These are phyloP conservation scores for Pollenia labialis DNA, from an alignment of 2,888 invertebrate species.

Conservation along the genomic window DNA sequence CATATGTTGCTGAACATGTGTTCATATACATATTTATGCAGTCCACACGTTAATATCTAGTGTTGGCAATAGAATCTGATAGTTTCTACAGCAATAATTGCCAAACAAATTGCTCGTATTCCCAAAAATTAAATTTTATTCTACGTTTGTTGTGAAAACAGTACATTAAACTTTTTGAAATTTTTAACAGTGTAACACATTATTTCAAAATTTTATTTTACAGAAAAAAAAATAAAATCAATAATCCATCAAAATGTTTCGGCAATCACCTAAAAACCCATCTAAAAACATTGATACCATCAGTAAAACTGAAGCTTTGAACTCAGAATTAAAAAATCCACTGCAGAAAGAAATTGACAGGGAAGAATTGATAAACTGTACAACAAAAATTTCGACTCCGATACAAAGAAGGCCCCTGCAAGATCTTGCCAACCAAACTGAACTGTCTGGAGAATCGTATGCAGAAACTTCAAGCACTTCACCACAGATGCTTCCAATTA, in stretches of 20 bases:
- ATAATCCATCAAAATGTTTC: not conserved
- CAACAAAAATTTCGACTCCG: not conserved
- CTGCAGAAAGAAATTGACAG: not conserved
- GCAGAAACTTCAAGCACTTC: conserved; percentile 10
- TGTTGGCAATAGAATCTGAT: too few relatives aligned
- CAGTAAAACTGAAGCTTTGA: too few relatives aligned
- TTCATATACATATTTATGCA: too few relatives aligned
- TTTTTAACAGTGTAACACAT: too few relatives aligned
- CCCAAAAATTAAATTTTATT: too few relatives aligned
- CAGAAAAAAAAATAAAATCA: not conserved
- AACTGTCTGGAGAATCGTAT: not conserved
- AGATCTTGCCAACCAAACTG: not conserved
- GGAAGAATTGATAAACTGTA: not conserved
- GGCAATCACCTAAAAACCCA: not conserved
- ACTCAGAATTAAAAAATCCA: not conserved
- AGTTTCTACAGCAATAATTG: too few relatives aligned
- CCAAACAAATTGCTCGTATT: too few relatives aligned
- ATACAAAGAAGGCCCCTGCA: not conserved
- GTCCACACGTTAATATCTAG: too few relatives aligned
- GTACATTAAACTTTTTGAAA: too few relatives aligned
- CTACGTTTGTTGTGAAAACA: too few relatives aligned
- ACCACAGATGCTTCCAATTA: not conserved
- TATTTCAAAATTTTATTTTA: not conserved
- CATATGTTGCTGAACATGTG: too few relatives aligned
- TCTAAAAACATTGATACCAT: not conserved